These are phyloP conservation scores for Microctonus aethiopoides DNA, from an alignment of 2,888 invertebrate species.

Conservation along the genomic window DNA sequence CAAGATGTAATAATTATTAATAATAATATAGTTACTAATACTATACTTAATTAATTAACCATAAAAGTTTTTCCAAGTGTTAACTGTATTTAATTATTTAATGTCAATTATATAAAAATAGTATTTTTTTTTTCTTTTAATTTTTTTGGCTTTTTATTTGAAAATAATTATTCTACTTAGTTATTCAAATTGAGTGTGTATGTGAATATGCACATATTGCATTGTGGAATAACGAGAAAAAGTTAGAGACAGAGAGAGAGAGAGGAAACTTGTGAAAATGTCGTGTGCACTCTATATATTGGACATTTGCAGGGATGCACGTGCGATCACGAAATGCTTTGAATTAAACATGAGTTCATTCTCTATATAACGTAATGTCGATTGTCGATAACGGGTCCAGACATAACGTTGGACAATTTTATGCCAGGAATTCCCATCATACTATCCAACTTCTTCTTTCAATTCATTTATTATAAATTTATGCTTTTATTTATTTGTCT, in stretches of 20 bases:
- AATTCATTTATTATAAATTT: not conserved
- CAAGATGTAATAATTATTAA: too few species aligned
- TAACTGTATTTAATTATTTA: too few species aligned
- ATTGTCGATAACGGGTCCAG: conserved; percentile 19
- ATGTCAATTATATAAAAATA: too few species aligned
- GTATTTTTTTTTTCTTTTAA: not conserved
- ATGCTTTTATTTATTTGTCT: not conserved
- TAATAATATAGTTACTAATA: too few species aligned
- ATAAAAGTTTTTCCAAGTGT: too few species aligned
- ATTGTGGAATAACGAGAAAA: not conserved
- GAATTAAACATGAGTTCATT: conserved; percentile 20
- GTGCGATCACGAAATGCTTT: conserved; percentile 17
- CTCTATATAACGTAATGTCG: conserved; percentile 7
- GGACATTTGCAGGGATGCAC: conserved; percentile 17
- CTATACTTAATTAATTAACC: too few species aligned
- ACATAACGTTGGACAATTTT: conserved; percentile 18
- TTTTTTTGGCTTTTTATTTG: not conserved
- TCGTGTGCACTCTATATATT: not conserved
- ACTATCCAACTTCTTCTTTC: not conserved
- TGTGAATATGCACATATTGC: not conserved
- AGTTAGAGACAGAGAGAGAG: not conserved
- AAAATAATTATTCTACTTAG: not conserved
- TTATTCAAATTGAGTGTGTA: not conserved
- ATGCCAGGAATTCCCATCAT: conserved; percentile 11
- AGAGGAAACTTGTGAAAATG: conserved; percentile 2